Evolutionary conservation across 2,888 invertebrate species (phyloP).

Genomic region (Pyrochroa serraticornis): DNA sequence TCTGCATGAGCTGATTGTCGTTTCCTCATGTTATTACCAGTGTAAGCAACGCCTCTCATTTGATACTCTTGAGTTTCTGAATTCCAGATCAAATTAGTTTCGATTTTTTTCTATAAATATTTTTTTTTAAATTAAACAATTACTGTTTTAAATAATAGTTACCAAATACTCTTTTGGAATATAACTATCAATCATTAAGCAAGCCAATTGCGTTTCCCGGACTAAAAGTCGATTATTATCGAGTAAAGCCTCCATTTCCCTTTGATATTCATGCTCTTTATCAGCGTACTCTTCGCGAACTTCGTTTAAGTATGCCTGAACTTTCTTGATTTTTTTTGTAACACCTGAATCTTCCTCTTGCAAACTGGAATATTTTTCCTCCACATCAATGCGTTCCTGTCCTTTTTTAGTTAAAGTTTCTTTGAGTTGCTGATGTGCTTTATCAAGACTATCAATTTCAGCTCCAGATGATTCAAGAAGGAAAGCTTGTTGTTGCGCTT

Average conservation of each 20-base stretch:
- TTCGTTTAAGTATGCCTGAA: conserved; percentile 84
- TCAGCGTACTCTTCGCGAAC: conserved; percentile 85
- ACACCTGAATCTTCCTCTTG: conserved; percentile 95
- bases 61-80: conserved; percentile 99
- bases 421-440: conserved; percentile 80
- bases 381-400: conserved; percentile 90
- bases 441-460: conserved; percentile 78
- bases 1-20: conserved; percentile 59
- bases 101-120: conserved; percentile 75
- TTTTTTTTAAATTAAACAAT: conserved; percentile 4
- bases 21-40: conserved; percentile 97
- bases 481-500: conserved; percentile 91
- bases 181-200: conserved; percentile 88
- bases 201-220: conserved; percentile 88
- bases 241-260: conserved; percentile 94
- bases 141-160: conserved; percentile 32
- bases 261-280: conserved; percentile 91
- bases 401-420: conserved; percentile 87
- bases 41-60: conserved; percentile 96
- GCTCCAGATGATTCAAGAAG: conserved; percentile 86
- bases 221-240: conserved; percentile 91
- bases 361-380: conserved; percentile 91
- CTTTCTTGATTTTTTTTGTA: conserved; percentile 89
- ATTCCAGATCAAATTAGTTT: conserved; percentile 94
- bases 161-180: conserved; percentile 94